phyloP scores from a whole-genome alignment of 2,888 invertebrate genomes.

The Stictocephala bisonia region DNA sequence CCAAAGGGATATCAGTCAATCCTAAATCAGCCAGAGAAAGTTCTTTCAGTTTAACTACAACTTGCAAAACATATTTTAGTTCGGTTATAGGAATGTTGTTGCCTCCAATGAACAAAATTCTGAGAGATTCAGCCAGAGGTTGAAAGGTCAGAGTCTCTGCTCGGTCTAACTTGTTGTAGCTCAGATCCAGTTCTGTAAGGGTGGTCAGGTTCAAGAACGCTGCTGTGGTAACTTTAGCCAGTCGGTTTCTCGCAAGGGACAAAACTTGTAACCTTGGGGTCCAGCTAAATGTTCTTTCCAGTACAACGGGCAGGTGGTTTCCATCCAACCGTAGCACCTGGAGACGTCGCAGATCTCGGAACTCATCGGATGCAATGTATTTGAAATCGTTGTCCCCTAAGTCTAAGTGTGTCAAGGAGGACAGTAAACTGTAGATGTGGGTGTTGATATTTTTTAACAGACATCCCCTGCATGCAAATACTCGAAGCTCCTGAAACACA shows the following conservation, averaged over 20 bases:
- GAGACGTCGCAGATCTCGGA: constrained; percentile 74
- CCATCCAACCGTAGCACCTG: constrained; percentile 77
- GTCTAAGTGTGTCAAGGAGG: constrained; percentile 78
- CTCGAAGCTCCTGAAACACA: constrained; percentile 73
- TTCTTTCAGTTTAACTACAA: constrained; percentile 69
- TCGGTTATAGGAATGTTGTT: constrained; percentile 72
- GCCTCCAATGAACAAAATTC: constrained; percentile 76
- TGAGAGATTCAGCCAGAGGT: constrained; percentile 72
- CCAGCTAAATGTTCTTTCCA: constrained; percentile 76
- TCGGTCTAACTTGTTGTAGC: constrained; percentile 79
- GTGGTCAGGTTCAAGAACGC: constrained; percentile 79
- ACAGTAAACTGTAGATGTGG: constrained; percentile 80
- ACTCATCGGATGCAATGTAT: constrained; percentile 79
- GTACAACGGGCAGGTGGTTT: constrained; percentile 80
- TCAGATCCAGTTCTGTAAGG: constrained; percentile 77
- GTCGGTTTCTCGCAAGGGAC: constrained; percentile 76
- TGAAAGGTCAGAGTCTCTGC: constrained; percentile 73
- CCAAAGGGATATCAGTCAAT: constrained; percentile 69
- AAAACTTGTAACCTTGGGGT: constrained; percentile 66
- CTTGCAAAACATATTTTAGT: constrained; percentile 70
- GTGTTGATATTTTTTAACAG: constrained; percentile 79
- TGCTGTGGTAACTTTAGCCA: constrained; percentile 76
- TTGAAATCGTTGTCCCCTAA: constrained; percentile 82
- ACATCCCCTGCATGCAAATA: constrained; percentile 79
- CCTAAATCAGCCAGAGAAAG: constrained; percentile 72